Base-by-base conservation (phyloP, 2,888 invertebrate genomes). In the Trissolcus brochymenae region DNA sequence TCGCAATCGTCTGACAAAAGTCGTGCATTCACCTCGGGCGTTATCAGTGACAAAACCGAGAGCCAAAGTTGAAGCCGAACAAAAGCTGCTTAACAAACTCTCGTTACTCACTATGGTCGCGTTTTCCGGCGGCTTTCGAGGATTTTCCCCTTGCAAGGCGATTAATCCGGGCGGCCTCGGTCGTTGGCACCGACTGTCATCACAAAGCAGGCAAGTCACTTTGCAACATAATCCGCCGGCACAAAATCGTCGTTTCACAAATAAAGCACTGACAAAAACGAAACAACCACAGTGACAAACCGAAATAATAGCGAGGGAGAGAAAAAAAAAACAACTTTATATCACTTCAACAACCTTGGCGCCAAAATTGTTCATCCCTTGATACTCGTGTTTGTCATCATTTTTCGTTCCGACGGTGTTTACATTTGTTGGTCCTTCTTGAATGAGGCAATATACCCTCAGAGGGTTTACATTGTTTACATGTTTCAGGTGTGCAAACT, bases 141-240 rank as follows among this genome's bases (percentile, higher is more conserved):
- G 74, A 65, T 80, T 77, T 81, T 80, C 70, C 67, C 74, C 74
- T 73, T 78, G 70, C 54, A 67, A 54, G 49, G 65, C 71, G 80
- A 65, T 82, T 84, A 84, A 84, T 84, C 84, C 83, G 72, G 81
- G 78, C 77, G 80, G 73, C 65, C 78, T 75, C 80, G 81, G 81
- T 81, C 82, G 79, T 82, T 81, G 81, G 75, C 84, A 83, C 81
- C 77, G 81, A 78, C 78, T 81, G 83, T 84, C 75, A 82, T 75
- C 79, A 66, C 64, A 64, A 62, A 50, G 60, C 64, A 41, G 76
- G 62, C 53, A 60, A 76, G 74, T 71, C 67, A 66, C 71, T 72
- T 43, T 25, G 50, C 61, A 56, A 35, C 73, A 67, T 72, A 53
- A 67, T 67, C 19, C 56, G 51, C 67, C 64, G 57, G 62, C 62